These are phyloP conservation scores for Limonius californicus DNA, from an alignment of 1,140 invertebrate genomes.

Conservation along the genomic window DNA sequence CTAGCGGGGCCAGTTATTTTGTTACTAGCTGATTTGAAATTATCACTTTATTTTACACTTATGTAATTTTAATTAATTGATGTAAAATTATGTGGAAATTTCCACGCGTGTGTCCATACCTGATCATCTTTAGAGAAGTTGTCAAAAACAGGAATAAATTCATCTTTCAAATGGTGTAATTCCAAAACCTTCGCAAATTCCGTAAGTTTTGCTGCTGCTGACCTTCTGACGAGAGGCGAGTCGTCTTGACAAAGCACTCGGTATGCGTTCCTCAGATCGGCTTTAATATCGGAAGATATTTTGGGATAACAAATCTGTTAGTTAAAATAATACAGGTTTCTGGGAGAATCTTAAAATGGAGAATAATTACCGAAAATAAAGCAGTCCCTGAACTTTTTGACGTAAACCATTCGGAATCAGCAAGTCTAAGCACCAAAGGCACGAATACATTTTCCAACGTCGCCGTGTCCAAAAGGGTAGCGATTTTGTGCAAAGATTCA, in stretches of 20 bases:
- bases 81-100: too few relatives aligned
- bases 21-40: too few relatives aligned
- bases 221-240: conserved; percentile 37
- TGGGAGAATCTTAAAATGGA: too few relatives aligned
- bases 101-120: too few relatives aligned
- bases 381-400: conserved; percentile 36
- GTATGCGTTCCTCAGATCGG: conserved; percentile 33
- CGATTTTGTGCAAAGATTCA: conserved; percentile 31
- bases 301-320: conserved; percentile 38
- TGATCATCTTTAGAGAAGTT: conserved; percentile 39
- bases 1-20: too few relatives aligned
- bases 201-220: conserved; percentile 28
- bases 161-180: conserved; percentile 31
- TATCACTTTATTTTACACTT: too few relatives aligned
- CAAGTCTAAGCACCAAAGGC: conserved; percentile 25
- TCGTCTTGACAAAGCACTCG: conserved; percentile 37
- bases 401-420: conserved; percentile 38
- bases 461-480: conserved; percentile 22
- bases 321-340: not conserved
- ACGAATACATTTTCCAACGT: conserved; percentile 28
- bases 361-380: conserved; percentile 32
- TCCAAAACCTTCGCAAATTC: conserved; percentile 32
- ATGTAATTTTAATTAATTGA: too few relatives aligned
- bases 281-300: conserved; percentile 29
- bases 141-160: conserved; percentile 38